Evolutionary conservation across 2,113 vertebrate genomes (phyloP).

Genomic region (Stegostoma tigrinum): DNA sequence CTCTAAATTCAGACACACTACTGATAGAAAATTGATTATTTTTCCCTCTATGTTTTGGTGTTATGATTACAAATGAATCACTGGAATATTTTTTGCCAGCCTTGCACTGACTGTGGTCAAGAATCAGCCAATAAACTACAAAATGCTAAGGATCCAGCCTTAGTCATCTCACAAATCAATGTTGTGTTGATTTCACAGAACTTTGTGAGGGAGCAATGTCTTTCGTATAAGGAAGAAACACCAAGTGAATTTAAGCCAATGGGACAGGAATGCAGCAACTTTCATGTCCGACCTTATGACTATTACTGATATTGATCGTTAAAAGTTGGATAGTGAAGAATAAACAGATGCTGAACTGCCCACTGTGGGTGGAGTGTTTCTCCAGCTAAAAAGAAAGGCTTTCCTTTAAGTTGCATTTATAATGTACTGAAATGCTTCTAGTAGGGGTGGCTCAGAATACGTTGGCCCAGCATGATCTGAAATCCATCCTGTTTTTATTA

Average conservation of each 20-base stretch:
- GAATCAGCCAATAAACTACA: neutral
- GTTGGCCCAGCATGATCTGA: neutral
- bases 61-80: neutral
- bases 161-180: neutral
- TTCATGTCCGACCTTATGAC: neutral
- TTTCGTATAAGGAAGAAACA: neutral
- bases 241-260: neutral
- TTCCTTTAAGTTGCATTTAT: neutral
- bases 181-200: neutral
- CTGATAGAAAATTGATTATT: neutral
- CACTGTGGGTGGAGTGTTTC: neutral
- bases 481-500: neutral
- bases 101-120: neutral
- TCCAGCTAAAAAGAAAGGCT: neutral
- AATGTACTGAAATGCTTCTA: neutral
- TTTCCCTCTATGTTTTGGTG: neutral
- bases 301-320: neutral
- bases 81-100: neutral
- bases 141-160: neutral
- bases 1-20: neutral
- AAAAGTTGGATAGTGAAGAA: neutral
- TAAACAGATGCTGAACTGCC: neutral
- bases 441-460: neutral
- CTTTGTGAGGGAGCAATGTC: neutral
- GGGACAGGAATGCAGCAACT: neutral